Evolutionary conservation across 2,113 vertebrate genomes (phyloP), one percentile per base, ranked within the genome.

Genomic region (Rhinolophus sinicus): DNA sequence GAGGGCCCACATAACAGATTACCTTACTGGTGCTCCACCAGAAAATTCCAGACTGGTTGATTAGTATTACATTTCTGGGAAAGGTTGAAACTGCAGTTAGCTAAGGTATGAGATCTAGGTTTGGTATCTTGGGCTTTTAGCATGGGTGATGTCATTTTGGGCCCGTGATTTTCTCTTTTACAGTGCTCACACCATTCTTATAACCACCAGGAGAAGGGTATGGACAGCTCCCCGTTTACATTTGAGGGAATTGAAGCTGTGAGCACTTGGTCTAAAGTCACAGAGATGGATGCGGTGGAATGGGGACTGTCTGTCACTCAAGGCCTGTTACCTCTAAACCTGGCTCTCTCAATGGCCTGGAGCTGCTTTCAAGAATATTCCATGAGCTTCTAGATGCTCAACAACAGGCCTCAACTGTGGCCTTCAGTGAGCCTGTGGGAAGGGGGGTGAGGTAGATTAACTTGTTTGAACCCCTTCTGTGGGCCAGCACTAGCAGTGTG

Each of bases 291-390:
- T 54, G 6, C 8, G 21, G 10, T 80, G 21, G 64, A 30, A 15
- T 21, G 33, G 30, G 40, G 64, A 78, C 26, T 67, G 21, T 81
- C 38, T 73, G 21, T 84, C 38, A 73, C 28, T 92, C 9, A 40
- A 60, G 35, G 33, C 5, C 69, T 73, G 18, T 75, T 47, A 88
- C 33, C 19, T 38, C 78, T 93, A 78, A 90, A 64, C 10, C 33
- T 18, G 15, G 24, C 24, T 58, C 35, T 88, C 47, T 78, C n/a
- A 40, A 35, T 72, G 52, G 52, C 56, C 47, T 88, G 14, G 11
- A 90, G 33, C 30, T 64, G 50, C 82, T 95, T 95, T 93, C 9
- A 60, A 75, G 88, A 73, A 5, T 77, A 52, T 92, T 69, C 64
- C 56, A 28, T 24, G 38, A 69, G 28, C 65, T 84, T 80, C 93